Evolutionary conservation across 2,113 vertebrate genomes (phyloP), one percentile per base, ranked within the genome.

Genomic region (Pelobates fuscus): DNA sequence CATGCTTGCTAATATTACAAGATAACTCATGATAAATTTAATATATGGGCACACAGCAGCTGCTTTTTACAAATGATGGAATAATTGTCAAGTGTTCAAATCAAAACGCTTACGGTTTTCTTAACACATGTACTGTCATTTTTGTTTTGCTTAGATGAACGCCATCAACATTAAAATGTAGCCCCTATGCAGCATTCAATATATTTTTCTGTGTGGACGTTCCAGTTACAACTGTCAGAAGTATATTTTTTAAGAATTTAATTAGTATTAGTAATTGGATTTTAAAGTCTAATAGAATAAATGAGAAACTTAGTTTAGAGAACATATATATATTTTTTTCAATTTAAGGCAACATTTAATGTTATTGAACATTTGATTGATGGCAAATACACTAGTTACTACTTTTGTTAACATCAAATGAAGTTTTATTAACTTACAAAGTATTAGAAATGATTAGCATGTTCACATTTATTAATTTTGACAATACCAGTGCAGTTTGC

Each of bases 61-160:
- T 85, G 80, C 78, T 84, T 70, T 77, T 84, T 81, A 74, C 71
- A 88, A 84, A 83, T 81, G 80, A 85, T 81, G 79, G 70, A 78
- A 57, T 80, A 84, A 85, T 79, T 81, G 74, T 71, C 21, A 80
- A 80, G 81, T 72, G 62, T 71, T 84, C 78, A 82, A 77, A 75
- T 52, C 46, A 71, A 65, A 77, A 70, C 37, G 55, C 70, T 41
- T 69, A 46, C 60, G 67, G 44, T 78, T 84, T 87, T 66, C 62
- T 81, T 79, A 79, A 71, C 68, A 82, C 79, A 81, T 73, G 24
- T 17, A 10, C 14, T 14, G 44, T 49, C 6, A 49, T 49, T 49
- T 49, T 49, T 14, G 12, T 49, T 49, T 49, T 49, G 18, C 15
- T 49, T 49, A 49, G 44, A 49, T 49, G 44, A 49, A 49, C 6